Evolutionary conservation across 2,113 vertebrate species (phyloP).

Genomic region (Syngnathus scovelli): DNA sequence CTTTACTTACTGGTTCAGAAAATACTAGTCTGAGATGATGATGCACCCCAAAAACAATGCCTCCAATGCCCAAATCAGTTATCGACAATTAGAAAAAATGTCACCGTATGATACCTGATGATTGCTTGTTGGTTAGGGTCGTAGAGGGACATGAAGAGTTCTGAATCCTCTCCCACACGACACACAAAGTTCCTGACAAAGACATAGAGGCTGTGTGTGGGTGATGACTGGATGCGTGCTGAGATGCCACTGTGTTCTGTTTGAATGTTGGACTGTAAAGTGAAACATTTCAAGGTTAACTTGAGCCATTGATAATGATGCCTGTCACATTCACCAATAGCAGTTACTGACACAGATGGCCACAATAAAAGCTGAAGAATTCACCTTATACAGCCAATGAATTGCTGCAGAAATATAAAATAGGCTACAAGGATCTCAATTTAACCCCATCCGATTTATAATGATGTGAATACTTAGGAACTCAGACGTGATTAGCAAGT

Average conservation of each 20-base stretch:
- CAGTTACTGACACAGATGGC: background rate
- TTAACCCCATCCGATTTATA: slow-evolving; percentile 13
- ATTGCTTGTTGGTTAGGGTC: slow-evolving; percentile 83
- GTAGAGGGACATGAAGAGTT: slow-evolving; percentile 97
- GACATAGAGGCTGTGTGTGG: slow-evolving; percentile 94
- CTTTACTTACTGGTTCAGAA: no score
- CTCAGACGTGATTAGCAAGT: background rate
- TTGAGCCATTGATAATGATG: background rate
- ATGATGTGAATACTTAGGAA: slow-evolving; percentile 1
- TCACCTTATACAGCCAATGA: background rate
- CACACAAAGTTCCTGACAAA: slow-evolving; percentile 97
- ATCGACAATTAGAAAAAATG: no score
- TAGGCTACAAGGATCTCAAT: background rate
- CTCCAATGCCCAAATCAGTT: no score
- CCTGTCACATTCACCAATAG: no score
- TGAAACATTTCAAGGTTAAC: slow-evolving; percentile 17
- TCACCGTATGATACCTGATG: slow-evolving; percentile 78
- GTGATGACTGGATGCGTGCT: slow-evolving; percentile 85
- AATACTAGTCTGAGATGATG: no score
- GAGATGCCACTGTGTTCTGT: slow-evolving; percentile 81
- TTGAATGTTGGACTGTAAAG: slow-evolving; percentile 80
- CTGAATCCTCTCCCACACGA: slow-evolving; percentile 92
- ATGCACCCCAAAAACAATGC: no score
- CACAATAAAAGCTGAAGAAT: background rate
- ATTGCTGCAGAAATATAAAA: slow-evolving; percentile 17